Percentiles rank a stretch among this genome's conserved stretches.
phyloP scores from a whole-genome alignment of 2,888 invertebrate genomes.

The Drosophila fulvimacula region DNA sequence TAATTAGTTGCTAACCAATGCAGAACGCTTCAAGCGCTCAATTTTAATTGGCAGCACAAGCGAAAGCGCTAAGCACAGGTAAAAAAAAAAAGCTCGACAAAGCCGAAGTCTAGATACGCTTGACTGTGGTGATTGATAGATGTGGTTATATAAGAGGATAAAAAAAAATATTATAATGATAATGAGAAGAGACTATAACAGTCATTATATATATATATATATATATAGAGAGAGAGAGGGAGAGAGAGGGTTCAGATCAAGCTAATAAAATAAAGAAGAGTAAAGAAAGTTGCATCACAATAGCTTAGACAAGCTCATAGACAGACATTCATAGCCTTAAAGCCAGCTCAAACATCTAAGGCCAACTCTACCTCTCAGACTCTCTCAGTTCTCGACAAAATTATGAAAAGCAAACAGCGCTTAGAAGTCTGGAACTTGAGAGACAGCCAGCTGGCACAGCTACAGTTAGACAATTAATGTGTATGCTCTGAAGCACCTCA shows the following conservation, averaged over 20 bases:
- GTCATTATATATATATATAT: too few species aligned
- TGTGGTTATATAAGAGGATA: neutral
- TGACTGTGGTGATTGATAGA: neutral
- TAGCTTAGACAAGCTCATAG: neutral
- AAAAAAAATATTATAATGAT: too few species aligned
- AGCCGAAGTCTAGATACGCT: neutral
- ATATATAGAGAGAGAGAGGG: neutral
- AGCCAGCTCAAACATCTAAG: neutral
- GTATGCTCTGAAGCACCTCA: conserved; percentile 65
- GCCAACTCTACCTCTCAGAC: neutral
- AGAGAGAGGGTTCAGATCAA: neutral
- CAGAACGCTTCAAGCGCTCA: conserved; percentile 45
- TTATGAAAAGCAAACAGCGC: neutral
- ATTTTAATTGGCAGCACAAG: conserved; percentile 55
- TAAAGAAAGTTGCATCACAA: neutral
- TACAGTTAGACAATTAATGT: conserved; percentile 60
- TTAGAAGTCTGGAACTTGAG: neutral
- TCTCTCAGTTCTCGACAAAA: neutral
- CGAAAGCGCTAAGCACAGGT: neutral
- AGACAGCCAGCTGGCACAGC: neutral
- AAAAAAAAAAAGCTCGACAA: neutral
- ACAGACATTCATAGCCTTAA: neutral
- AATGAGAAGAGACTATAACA: too few species aligned
- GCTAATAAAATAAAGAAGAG: neutral
- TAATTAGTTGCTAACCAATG: conserved; percentile 67